Evolutionary conservation across 2,113 vertebrate genomes (phyloP).

Genomic region (Galemys pyrenaicus): DNA sequence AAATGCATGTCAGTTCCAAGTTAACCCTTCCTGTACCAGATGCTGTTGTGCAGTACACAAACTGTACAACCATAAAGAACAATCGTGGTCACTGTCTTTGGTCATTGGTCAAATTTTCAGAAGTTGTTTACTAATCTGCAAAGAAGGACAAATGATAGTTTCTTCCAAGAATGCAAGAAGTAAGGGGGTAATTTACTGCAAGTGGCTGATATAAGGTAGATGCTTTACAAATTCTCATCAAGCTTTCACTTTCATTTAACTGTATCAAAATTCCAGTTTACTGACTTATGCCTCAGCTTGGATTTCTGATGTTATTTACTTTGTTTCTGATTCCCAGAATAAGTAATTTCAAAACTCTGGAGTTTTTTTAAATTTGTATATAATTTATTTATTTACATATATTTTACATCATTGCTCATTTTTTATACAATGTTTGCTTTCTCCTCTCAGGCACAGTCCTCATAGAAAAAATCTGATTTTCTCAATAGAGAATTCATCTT

Average conservation of each 20-base stretch:
- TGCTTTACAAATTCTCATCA: neutral
- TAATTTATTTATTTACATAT: no score
- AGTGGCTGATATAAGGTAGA: neutral
- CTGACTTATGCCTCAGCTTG: neutral
- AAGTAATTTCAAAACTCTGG: neutral
- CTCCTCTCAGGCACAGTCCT: no score
- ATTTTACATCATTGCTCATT: no score
- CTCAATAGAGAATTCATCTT: neutral
- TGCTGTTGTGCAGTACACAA: neutral
- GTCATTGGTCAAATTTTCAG: neutral
- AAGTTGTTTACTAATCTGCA: neutral
- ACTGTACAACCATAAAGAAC: accelerated
- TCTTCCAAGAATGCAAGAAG: neutral
- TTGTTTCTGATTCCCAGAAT: neutral
- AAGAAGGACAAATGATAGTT: neutral
- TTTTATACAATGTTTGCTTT: no score
- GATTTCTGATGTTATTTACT: neutral
- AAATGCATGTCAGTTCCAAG: neutral
- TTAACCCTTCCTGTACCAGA: no score
- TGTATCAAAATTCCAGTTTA: neutral
- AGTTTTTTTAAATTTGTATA: neutral
- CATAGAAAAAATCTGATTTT: neutral
- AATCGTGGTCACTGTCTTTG: neutral
- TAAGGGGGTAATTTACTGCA: conserved; percentile 4
- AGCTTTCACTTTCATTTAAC: neutral